Percentiles rank a stretch among this genome's conserved stretches.
phyloP scores from a whole-genome alignment of 2,888 invertebrate species.

The Agrochola litura region DNA sequence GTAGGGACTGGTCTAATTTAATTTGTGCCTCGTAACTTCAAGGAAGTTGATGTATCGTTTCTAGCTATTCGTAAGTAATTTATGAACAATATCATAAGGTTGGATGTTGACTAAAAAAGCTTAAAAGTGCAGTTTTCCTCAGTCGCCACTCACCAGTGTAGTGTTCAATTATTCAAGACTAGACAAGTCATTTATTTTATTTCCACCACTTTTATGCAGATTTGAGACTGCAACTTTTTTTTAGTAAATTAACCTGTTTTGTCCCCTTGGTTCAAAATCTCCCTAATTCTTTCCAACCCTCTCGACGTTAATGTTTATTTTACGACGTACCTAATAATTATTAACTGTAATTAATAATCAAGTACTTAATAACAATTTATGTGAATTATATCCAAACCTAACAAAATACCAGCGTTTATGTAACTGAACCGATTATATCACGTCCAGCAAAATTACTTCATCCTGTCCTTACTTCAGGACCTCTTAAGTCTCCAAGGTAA shows the following conservation, averaged over 20 bases:
- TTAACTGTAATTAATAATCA: neutral
- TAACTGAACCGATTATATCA: conserved; percentile 2
- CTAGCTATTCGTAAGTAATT: conserved; percentile 7
- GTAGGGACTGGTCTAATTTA: conserved; percentile 9
- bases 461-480: conserved; percentile 42
- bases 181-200: neutral
- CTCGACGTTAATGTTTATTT: neutral
- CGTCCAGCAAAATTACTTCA: conserved; percentile 19
- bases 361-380: neutral
- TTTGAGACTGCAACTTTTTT: conserved; percentile 1
- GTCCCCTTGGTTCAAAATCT: neutral
- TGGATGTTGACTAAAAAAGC: neutral
- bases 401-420: neutral
- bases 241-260: neutral
- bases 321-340: neutral
- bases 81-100: neutral
- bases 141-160: neutral
- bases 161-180: neutral
- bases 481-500: conserved; percentile 22
- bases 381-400: neutral
- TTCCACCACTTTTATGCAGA: neutral
- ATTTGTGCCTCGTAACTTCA: conserved; percentile 13
- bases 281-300: neutral
- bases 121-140: neutral
- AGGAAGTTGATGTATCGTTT: neutral